These are phyloP conservation scores for Capitulum mitella DNA, from an alignment of 2,888 invertebrate species.

Conservation along the genomic window DNA sequence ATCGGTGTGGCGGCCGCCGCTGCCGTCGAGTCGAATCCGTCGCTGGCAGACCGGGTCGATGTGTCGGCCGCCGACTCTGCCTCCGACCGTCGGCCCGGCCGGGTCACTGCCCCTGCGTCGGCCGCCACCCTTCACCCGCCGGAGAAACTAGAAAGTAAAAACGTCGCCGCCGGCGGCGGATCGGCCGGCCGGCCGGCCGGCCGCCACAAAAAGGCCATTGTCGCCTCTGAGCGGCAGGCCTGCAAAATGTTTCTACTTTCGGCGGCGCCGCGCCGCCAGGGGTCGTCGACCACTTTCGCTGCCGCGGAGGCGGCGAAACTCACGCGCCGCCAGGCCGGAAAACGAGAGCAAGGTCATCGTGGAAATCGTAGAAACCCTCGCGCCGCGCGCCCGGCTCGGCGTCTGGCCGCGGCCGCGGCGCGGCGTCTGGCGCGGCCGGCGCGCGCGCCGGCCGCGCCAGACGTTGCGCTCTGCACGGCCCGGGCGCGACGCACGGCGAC, in stretches of 20 bases:
- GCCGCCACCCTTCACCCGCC: not conserved
- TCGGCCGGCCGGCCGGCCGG: not conserved
- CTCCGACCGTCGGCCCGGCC: no score
- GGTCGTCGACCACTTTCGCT: slow-evolving; percentile 17
- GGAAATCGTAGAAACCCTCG: slow-evolving; percentile 9
- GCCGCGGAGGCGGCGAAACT: not conserved
- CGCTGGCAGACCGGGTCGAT: no score
- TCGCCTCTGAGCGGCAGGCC: not conserved
- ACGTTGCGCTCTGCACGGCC: no score
- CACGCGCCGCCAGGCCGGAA: not conserved
- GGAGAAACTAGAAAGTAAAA: slow-evolving; percentile 19
- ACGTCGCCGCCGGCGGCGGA: not conserved
- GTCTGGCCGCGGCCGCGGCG: no score
- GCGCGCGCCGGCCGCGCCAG: no score
- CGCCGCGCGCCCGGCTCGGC: no score
- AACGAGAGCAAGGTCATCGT: not conserved
- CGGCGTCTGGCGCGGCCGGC: no score
- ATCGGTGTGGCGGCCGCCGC: no score
- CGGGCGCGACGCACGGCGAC: no score
- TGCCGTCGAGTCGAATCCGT: no score
- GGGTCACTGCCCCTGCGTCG: not conserved
- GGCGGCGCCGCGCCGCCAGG: not conserved
- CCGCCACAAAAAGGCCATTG: not conserved
- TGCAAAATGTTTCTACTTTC: not conserved
- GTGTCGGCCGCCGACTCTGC: no score